Evolutionary conservation across 2,888 invertebrate species (phyloP), one percentile per base, ranked within the genome.

Genomic region (Drosophila multiciliata): DNA sequence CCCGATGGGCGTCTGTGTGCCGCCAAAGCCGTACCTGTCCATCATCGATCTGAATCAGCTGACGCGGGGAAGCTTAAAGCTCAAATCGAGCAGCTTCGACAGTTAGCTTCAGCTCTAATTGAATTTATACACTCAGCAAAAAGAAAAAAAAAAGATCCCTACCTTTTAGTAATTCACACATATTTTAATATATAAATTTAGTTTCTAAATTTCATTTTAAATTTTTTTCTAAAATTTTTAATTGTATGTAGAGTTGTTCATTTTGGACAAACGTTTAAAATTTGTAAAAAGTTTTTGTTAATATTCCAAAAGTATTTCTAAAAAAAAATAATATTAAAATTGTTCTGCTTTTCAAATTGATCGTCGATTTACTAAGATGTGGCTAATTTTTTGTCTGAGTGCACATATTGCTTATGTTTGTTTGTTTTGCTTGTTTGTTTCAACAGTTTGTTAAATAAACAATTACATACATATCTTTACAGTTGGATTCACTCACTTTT

Each of bases 1-100:
- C 33, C 42, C 84, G 33, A 15, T 72, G 5, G 66, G 67, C 12
- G 81, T 86, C 26, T 93, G 93, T 64, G 92, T 94, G 45, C 93
- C 94, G 32, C 94, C 94, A 8, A 94, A 95, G 88, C 95, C 96
- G n/a, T 94, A 95, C 87, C 94, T 96, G 73, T 95, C 96, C 33
- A 96, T 96, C 82, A 96, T 96, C 76, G 96, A 96, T 93, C 95
- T 96, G 90, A 96, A 96, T 93, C 94, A 95, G 92, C 94, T 96
- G 89, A 95, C 95, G 8, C 93, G 95, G 60, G 95, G 95, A 40
- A 95, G 95, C 65, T 92, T 95, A 55, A 95, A 95, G 42, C 64
- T 88, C 3, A 88, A 90, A 32, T 69, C 88, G 23, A 87, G 48
- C 20, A 87, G 87, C 50, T 89, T 87, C 20, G 87, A 87, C 54